These are phyloP conservation scores for Melanostoma scalare DNA, from an alignment of 2,888 invertebrate species.

Conservation along the genomic window DNA sequence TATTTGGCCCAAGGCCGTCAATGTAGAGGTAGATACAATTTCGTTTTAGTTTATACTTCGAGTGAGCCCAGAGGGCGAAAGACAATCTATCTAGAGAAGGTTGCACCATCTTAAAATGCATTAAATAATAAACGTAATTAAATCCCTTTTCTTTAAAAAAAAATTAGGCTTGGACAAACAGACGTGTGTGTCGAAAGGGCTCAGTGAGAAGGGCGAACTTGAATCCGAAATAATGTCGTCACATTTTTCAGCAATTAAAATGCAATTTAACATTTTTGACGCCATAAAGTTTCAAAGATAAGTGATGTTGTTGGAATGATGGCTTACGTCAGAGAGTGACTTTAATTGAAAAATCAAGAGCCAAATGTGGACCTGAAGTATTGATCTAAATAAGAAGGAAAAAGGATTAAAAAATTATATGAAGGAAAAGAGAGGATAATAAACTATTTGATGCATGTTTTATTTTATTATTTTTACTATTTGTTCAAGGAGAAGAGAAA, in stretches of 20 bases:
- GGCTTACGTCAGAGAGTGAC: too few relatives aligned
- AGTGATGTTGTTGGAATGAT: neutral
- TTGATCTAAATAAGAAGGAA: too few relatives aligned
- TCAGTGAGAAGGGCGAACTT: neutral
- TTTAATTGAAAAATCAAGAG: too few relatives aligned
- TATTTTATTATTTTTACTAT: too few relatives aligned
- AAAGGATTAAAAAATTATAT: too few relatives aligned
- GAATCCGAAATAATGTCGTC: slow-evolving; percentile 36
- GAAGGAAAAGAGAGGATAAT: too few relatives aligned
- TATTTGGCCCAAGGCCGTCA: slow-evolving; percentile 28
- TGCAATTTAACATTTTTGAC: slow-evolving; percentile 48
- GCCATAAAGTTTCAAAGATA: slow-evolving; percentile 15
- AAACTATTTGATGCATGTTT: too few relatives aligned
- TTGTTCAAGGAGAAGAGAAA: too few relatives aligned
- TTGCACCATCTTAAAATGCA: slow-evolving; percentile 39
- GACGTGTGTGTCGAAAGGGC: neutral
- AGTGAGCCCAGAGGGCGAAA: slow-evolving; percentile 23
- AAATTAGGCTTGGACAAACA: slow-evolving; percentile 7
- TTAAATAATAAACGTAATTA: slow-evolving; percentile 57
- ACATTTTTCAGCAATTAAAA: slow-evolving; percentile 24
- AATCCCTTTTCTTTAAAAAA: slow-evolving; percentile 34
- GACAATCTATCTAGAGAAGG: slow-evolving; percentile 17
- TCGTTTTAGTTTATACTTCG: slow-evolving; percentile 1
- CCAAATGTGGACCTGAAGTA: too few relatives aligned
- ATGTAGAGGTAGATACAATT: slow-evolving; percentile 25